Conservation (phyloP, 2,888 invertebrate genomes). For the Augiades crinisus region DNA sequence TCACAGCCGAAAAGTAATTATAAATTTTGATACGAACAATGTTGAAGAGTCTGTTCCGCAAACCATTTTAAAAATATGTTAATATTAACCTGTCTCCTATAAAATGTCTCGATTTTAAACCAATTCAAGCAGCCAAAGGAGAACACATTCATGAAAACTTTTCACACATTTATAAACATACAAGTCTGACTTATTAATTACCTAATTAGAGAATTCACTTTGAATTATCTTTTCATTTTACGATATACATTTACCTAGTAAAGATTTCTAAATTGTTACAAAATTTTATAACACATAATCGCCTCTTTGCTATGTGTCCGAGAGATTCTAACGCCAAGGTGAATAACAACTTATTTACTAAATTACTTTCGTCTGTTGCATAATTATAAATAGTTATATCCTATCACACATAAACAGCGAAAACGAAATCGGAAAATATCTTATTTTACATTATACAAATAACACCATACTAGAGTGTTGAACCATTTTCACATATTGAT, state of each 20-base stretch:
- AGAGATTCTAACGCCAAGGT: constrained; percentile 10
- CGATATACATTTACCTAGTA: constrained; percentile 13
- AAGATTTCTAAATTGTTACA: constrained; percentile 22
- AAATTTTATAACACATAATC: constrained; percentile 8
- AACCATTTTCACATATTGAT: constrained; percentile 1
- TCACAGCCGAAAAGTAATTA: constrained; percentile 73
- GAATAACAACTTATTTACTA: constrained; percentile 10
- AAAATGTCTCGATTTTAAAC: not conserved
- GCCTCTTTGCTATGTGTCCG: constrained; percentile 2
- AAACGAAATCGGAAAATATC: not conserved
- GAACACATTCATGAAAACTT: constrained; percentile 1
- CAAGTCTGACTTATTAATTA: not conserved
- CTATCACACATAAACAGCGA: not conserved
- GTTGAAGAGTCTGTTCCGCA: not conserved
- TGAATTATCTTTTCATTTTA: constrained; percentile 6
- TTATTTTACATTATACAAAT: not conserved
- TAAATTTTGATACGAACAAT: constrained; percentile 50
- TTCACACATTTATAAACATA: not conserved
- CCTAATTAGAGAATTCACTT: constrained; percentile 14
- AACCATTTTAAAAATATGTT: constrained; percentile 10
- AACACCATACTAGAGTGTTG: not conserved
- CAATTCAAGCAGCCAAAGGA: not conserved
- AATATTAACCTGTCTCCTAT: not conserved
- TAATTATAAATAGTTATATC: not conserved
- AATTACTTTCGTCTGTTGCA: not conserved